These are phyloP conservation scores for Cephus runcator DNA, from an alignment of 2,888 invertebrate species.

Conservation along the genomic window DNA sequence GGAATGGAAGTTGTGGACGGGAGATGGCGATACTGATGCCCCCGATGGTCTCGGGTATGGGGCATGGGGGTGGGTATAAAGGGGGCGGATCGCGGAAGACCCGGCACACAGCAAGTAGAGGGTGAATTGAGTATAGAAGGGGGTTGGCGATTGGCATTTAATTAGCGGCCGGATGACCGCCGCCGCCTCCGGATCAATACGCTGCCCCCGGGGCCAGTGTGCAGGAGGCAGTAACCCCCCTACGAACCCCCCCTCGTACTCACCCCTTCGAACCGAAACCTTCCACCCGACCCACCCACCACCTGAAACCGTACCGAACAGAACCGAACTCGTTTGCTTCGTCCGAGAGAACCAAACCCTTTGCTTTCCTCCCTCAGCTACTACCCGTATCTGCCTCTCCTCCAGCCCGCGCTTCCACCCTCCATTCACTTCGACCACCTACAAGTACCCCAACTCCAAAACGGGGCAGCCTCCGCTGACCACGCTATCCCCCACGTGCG, in stretches of 20 bases:
- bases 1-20: slow-evolving; percentile 14
- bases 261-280: slow-evolving; percentile 29
- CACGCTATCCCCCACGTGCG: slow-evolving; percentile 49
- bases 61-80: slow-evolving; percentile 34
- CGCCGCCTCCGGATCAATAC: slow-evolving; percentile 65
- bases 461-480: slow-evolving; percentile 35
- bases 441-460: slow-evolving; percentile 16
- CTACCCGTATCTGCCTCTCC: slow-evolving; percentile 2
- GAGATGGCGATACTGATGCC: slow-evolving; percentile 36
- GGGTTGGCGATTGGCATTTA: slow-evolving; percentile 65
- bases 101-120: slow-evolving; percentile 48
- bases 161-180: slow-evolving; percentile 66
- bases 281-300: slow-evolving; percentile 25
- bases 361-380: slow-evolving; percentile 28
- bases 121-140: slow-evolving; percentile 52
- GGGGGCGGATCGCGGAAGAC: slow-evolving; percentile 50
- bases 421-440: slow-evolving; percentile 10
- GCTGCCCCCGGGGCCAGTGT: slow-evolving; percentile 61
- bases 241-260: slow-evolving; percentile 38
- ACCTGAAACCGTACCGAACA: slow-evolving; percentile 30
- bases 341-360: slow-evolving; percentile 39
- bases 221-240: slow-evolving; percentile 59
- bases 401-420: neutral
- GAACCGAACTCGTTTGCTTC: slow-evolving; percentile 46
- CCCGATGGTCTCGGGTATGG: slow-evolving; percentile 29